These are phyloP conservation scores for Oreocharis arfaki DNA, from an alignment of 2,113 vertebrate species.

Conservation along the genomic window DNA sequence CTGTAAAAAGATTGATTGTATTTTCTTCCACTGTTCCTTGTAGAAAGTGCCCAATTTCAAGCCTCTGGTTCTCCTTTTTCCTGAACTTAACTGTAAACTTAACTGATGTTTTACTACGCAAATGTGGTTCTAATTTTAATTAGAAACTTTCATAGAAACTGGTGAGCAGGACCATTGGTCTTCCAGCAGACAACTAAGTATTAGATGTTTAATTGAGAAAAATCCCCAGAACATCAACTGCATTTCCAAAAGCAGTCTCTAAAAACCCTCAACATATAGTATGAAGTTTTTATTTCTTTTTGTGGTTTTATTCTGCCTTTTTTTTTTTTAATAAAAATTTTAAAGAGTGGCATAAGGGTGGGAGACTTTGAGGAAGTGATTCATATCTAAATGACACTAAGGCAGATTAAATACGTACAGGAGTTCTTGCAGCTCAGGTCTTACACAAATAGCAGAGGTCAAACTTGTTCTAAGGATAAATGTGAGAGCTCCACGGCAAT, in stretches of 20 bases:
- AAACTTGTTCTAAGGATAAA: neutral
- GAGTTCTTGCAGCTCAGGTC: neutral
- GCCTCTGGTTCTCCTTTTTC: neutral
- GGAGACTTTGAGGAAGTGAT: neutral
- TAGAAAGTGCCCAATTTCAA: neutral
- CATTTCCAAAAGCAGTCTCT: neutral
- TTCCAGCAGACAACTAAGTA: neutral
- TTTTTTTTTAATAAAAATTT: neutral
- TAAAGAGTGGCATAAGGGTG: neutral
- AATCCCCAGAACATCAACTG: neutral
- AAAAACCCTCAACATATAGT: accelerated
- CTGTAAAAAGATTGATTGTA: neutral
- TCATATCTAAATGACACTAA: neutral
- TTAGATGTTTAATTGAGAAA: neutral
- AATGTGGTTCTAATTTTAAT: neutral
- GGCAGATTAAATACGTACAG: neutral
- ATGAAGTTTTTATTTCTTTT: neutral
- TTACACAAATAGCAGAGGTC: conserved; percentile 20
- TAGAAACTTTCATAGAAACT: neutral
- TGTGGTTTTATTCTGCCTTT: neutral
- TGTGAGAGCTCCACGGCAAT: neutral
- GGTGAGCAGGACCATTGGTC: neutral
- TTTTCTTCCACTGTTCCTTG: neutral
- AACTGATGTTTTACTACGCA: neutral
- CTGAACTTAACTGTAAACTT: neutral